Base-by-base conservation (phyloP, 2,888 invertebrate genomes). In the Tetropium fuscum region DNA sequence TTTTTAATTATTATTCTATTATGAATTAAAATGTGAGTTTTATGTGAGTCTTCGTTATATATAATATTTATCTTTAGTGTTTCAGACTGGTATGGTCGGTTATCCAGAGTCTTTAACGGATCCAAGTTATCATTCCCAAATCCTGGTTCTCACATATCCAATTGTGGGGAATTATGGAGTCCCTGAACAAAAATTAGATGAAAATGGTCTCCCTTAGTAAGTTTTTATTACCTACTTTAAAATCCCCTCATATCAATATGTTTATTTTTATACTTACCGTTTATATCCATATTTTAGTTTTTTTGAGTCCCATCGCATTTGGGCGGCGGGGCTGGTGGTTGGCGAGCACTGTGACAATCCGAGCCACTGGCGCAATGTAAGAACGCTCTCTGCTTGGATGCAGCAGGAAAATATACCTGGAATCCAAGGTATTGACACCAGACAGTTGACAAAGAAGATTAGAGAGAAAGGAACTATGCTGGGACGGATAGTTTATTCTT, bases 71-170 rank as follows among this genome's bases (percentile, higher is more conserved):
- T 71, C 82, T 84, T 38, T 78, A 95, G 95, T 96, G 19, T 97
- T 98, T 80, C 97, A 97, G 86, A 98, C 97, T 68, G 99, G 99
- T 51, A 98, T 99, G 98, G 98, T 99, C 8, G 99, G 99, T 4
- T 99, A 99, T 82, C 92, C 95, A 0, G 99, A 99, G 83, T 97
- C 99, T 0, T 84, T 99, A 77, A 98, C 98, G 2, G 99, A 99
- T 83, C 99, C 99, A 2, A 98, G 98, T 0, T 99, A 99, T 81
- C 92, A 92, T 70, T 88, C 91, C 0, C 99, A 99, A 84, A 89
- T 99, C 68, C 84, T 99, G 59, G 93, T 98, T 0, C 86, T 99
- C 13, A 99, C 99, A 0, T 99, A 98, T 82, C 99, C 99, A 0
- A 83, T 99, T 18, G 89, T 99, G 69, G 99, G 99, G 38, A 99